A percentile compares a stretch with the other conserved stretches of the same genome.
phyloP scores from a whole-genome alignment of 2,113 vertebrate species.

The Eulacestoma nigropectus region DNA sequence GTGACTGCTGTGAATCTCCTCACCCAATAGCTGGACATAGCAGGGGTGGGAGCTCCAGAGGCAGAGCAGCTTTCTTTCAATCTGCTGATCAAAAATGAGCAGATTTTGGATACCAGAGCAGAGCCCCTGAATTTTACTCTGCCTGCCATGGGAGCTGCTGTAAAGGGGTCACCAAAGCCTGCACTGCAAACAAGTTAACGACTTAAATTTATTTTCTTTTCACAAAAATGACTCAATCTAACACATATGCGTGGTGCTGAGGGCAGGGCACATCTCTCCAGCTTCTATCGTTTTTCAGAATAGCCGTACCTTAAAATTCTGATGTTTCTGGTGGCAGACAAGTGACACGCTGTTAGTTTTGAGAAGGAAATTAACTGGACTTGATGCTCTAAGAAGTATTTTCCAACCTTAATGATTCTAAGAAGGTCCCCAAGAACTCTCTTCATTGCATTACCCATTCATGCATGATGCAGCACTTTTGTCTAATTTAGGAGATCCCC shows the following conservation, averaged over 20 bases:
- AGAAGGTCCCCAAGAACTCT: neutral
- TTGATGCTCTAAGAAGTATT: neutral
- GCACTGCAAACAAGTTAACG: neutral
- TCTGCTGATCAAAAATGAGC: neutral
- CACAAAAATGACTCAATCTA: neutral
- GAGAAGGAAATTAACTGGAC: neutral
- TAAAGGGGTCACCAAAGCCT: neutral
- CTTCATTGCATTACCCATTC: neutral
- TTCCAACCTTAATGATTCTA: neutral
- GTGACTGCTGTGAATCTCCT: rapidly evolving
- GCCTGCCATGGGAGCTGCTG: neutral
- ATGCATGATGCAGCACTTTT: rapidly evolving
- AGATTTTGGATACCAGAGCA: neutral
- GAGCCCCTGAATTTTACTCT: neutral
- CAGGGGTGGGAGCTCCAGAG: rapidly evolving
- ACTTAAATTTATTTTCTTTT: neutral
- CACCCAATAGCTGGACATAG: rapidly evolving
- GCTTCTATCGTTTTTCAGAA: neutral
- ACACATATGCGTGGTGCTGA: rapidly evolving
- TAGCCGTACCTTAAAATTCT: neutral
- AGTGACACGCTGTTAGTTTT: neutral
- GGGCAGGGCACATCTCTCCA: neutral
- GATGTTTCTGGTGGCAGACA: neutral
- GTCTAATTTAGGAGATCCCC: neutral
- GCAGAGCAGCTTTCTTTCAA: neutral